Base-by-base conservation (phyloP, 2,113 vertebrate genomes). In the Oxyura jamaicensis region DNA sequence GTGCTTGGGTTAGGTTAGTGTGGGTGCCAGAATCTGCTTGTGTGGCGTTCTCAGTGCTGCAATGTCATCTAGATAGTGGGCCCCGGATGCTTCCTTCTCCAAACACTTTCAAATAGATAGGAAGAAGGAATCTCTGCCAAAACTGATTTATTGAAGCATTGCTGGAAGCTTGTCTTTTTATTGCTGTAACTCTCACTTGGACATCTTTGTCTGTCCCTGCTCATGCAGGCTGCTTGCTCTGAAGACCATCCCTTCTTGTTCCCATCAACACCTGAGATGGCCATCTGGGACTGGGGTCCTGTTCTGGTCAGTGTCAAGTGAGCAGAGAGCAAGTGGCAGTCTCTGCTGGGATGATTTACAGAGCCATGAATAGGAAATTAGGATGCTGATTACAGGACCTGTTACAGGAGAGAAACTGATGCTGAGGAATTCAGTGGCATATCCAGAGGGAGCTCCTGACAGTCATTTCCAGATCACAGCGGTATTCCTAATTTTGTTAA, bases 11-110 rank as follows among this genome's bases (percentile, higher is more conserved):
- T 65, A 84, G 62, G 60, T 72, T 95, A 86, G 53, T 36, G 58
- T 84, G 80, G 69, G 69, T 91, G 92, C 95, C 91, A 91, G 74
- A 82, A 86, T 77, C 69, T 84, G 85, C 77, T 60, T 89, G 58
- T 79, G 84, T 78, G 92, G 52, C 5, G 3, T 83, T 89, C 72
- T 85, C 62, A 83, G 48, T 36, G 31, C 59, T 89, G 35, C 79
- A 65, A 28, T 88, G 86, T 95, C 90, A 80, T 96, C 76, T 85
- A 90, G 90, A 77, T 93, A 69, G 33, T 53, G 80, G 58, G 79
- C 63, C 39, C n/a, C 58, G 86, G 46, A 86, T 33, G 23, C 74
- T 91, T 94, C 71, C 69, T 92, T 91, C 62, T 94, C 59, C 74
- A 93, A 90, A 91, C 52, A 39, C 53, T 66, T 92, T 68, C 48